Conservation (phyloP, 64 coral and sea anemone species). For the Anthopleura sola region DNA sequence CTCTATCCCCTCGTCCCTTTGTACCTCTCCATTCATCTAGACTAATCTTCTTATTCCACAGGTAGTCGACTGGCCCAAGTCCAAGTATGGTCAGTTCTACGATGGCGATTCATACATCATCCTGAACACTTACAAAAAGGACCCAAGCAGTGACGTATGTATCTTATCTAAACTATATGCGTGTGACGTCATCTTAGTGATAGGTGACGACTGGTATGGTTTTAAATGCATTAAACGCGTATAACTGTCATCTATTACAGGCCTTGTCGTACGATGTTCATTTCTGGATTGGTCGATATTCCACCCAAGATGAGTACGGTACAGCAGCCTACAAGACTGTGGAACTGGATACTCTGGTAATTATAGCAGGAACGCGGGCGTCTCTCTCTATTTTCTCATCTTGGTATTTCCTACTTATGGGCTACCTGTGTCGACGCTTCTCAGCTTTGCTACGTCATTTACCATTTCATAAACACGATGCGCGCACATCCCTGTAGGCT, state of each 20-base stretch:
- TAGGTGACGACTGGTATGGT: too few species aligned
- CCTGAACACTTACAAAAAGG: constrained; percentile 80
- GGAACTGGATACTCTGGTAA: constrained; percentile 50
- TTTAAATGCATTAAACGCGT: too few species aligned
- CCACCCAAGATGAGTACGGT: constrained; percentile 55
- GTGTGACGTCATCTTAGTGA: neutral
- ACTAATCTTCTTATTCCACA: neutral
- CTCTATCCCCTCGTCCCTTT: neutral
- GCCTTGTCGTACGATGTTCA: constrained; percentile 52
- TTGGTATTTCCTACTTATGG: neutral
- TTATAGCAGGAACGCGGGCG: neutral
- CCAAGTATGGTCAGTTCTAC: constrained; percentile 76
- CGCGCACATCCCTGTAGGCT: too few species aligned
- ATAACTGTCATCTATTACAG: neutral
- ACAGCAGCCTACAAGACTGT: constrained; percentile 69
- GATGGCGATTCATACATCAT: constrained; percentile 85
- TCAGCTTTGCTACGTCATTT: too few species aligned
- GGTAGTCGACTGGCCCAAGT: constrained; percentile 69
- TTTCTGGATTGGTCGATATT: constrained; percentile 50
- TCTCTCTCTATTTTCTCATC: neutral
- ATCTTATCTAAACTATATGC: neutral
- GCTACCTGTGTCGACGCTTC: neutral
- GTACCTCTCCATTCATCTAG: neutral
- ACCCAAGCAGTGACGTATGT: constrained; percentile 43
- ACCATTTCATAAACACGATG: too few species aligned